Evolutionary conservation across 2,113 vertebrate genomes (phyloP).

Genomic region (human): DNA sequence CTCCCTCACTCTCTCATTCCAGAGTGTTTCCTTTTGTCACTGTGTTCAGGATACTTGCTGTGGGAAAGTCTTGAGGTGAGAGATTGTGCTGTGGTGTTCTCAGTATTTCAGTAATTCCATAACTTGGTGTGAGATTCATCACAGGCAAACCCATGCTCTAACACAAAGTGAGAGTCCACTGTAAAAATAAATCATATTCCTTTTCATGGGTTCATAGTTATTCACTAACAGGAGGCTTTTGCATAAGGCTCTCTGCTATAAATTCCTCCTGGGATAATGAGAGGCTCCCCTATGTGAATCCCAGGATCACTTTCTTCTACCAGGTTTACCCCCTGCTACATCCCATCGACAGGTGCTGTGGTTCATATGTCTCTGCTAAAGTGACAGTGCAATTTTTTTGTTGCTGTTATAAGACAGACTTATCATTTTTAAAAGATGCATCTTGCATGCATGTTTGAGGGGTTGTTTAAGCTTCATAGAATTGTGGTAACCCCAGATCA

Average conservation of each 20-base stretch:
- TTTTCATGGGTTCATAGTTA: not conserved
- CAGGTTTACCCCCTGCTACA: not conserved
- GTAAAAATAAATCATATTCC: not conserved
- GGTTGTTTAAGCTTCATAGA: not conserved
- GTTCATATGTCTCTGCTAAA: not conserved
- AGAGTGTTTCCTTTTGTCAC: not conserved
- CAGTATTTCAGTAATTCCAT: not conserved
- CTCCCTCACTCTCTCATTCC: not conserved
- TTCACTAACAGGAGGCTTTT: not conserved
- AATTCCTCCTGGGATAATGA: not conserved
- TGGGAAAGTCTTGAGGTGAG: not conserved
- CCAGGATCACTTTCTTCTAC: not conserved
- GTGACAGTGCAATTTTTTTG: not conserved
- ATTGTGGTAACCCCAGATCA: not conserved
- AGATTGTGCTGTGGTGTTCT: not conserved
- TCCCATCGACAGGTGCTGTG: rapidly evolving
- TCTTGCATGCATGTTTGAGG: not conserved
- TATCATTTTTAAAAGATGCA: not conserved
- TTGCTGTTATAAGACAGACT: not conserved
- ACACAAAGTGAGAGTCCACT: not conserved
- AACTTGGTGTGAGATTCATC: not conserved
- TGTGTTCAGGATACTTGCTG: not conserved
- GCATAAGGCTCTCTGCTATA: not conserved
- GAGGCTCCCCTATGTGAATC: not conserved
- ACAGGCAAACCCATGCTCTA: not conserved